Evolutionary conservation across 2,797 vertebrate species (phyloP).

Genomic region (Tokudaia muenninki): DNA sequence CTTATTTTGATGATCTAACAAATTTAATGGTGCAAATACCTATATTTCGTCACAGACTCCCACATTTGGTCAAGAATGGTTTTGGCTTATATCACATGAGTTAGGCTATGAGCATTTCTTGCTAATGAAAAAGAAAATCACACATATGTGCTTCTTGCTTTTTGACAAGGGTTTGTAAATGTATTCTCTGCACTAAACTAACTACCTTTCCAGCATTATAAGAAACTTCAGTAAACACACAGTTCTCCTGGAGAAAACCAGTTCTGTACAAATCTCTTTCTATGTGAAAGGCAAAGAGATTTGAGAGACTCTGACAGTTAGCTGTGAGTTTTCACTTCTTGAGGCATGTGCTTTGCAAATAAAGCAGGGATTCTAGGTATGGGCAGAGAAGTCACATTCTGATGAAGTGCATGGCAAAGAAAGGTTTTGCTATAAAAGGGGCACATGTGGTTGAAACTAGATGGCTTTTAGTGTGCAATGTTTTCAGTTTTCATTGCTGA

Average conservation of each 20-base stretch:
- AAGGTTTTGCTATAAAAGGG: not conserved
- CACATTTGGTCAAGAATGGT: not conserved
- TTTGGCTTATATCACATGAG: not conserved
- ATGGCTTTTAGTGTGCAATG: not conserved
- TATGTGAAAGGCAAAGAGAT: not conserved
- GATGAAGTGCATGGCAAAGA: not conserved
- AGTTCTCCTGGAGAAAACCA: not conserved
- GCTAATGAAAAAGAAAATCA: not conserved
- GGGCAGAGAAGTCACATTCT: not conserved
- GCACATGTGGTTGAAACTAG: not conserved
- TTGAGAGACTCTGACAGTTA: not conserved
- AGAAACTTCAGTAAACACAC: not conserved
- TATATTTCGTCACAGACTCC: not conserved
- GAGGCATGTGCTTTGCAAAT: slow-evolving; percentile 19
- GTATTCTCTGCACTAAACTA: not conserved
- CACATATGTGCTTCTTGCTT: not conserved
- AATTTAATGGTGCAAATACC: not conserved
- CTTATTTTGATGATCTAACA: not conserved
- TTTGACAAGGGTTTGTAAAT: slow-evolving; percentile 23
- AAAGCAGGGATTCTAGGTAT: not conserved
- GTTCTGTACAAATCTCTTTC: not conserved
- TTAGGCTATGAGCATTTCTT: not conserved
- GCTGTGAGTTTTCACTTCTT: slow-evolving; percentile 4
- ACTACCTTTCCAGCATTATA: not conserved
- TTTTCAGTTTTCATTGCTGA: not conserved